Percentiles rank a stretch among this genome's conserved stretches.
Evolutionary conservation across 2,113 vertebrate genomes (phyloP).

Genomic region (Alces alces): DNA sequence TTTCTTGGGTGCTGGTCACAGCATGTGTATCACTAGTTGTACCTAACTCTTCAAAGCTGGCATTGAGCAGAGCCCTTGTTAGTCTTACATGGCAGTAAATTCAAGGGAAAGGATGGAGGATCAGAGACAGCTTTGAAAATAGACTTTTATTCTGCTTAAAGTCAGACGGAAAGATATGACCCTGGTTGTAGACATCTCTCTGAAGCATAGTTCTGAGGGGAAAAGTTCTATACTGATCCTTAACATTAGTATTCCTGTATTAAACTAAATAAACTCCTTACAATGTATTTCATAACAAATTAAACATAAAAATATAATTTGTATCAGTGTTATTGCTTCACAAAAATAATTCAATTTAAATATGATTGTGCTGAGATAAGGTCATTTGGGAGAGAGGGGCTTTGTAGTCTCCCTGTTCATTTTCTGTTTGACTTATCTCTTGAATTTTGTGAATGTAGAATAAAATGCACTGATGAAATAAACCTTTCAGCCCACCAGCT

Average conservation of each 20-base stretch:
- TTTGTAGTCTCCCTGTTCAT: background rate
- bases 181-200: slow-evolving; percentile 8
- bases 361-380: background rate
- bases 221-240: background rate
- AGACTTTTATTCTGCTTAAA: slow-evolving; percentile 14
- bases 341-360: background rate
- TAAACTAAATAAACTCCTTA: background rate
- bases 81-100: background rate
- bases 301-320: background rate
- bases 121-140: slow-evolving; percentile 18
- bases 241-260: background rate
- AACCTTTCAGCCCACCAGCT: background rate
- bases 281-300: background rate
- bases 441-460: background rate
- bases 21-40: background rate
- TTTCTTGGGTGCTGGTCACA: background rate
- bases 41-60: background rate
- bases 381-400: background rate
- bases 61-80: background rate
- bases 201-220: background rate
- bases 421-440: background rate
- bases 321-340: background rate
- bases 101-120: background rate
- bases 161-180: background rate
- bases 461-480: background rate